Evolutionary conservation across 2,888 invertebrate genomes (phyloP).

Genomic region (Troides helena): DNA sequence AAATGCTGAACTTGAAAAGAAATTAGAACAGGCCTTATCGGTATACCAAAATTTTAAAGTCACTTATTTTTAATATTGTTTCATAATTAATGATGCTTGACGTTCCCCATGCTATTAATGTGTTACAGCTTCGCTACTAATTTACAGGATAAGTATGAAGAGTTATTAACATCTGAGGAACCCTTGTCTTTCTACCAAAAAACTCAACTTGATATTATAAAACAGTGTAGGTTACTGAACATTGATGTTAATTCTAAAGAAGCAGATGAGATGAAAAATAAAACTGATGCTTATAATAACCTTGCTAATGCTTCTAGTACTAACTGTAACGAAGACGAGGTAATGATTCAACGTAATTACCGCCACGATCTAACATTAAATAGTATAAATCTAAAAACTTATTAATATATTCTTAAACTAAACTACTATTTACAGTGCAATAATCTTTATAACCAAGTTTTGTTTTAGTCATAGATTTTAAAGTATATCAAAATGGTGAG

Average conservation of each 20-base stretch:
- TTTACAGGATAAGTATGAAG: slow-evolving; percentile 65
- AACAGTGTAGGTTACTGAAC: slow-evolving; percentile 71
- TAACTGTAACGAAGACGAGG: slow-evolving; percentile 46
- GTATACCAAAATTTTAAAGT: slow-evolving; percentile 50
- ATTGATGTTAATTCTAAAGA: slow-evolving; percentile 67
- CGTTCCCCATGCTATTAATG: slow-evolving; percentile 28
- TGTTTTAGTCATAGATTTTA: no score
- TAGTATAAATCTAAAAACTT: background rate
- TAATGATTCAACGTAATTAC: slow-evolving; percentile 9
- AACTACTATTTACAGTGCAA: no score
- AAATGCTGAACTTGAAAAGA: slow-evolving; percentile 88
- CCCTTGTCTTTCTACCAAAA: slow-evolving; percentile 74
- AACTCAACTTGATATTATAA: slow-evolving; percentile 70
- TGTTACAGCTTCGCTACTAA: slow-evolving; percentile 34
- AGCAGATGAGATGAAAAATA: slow-evolving; percentile 56
- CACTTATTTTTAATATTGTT: background rate
- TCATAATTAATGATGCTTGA: slow-evolving; percentile 10
- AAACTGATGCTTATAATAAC: slow-evolving; percentile 54
- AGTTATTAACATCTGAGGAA: slow-evolving; percentile 57
- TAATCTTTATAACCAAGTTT: no score
- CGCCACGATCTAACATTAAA: background rate
- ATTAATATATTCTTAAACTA: no score
- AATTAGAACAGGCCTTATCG: slow-evolving; percentile 84
- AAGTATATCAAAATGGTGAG: no score
- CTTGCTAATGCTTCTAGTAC: slow-evolving; percentile 45